Evolutionary conservation across 2,888 invertebrate genomes (phyloP).

Genomic region (Tinea semifulvella): DNA sequence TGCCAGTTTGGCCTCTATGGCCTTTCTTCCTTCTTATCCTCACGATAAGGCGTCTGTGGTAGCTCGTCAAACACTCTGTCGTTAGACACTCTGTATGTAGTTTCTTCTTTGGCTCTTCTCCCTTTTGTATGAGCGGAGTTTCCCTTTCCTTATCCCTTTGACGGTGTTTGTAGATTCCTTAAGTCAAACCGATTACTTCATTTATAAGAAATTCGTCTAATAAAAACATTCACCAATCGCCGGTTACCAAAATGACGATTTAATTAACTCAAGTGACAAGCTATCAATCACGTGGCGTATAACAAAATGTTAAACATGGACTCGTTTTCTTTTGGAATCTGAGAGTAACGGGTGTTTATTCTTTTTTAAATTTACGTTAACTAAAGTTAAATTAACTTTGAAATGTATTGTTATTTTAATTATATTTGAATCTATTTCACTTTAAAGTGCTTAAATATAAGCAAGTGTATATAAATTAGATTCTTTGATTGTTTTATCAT

Average conservation of each 20-base stretch:
- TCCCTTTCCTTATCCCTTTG: constrained; percentile 30
- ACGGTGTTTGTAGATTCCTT: constrained; percentile 52
- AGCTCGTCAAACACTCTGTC: constrained; percentile 49
- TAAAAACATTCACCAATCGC: too few relatives aligned
- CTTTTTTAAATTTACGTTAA: too few relatives aligned
- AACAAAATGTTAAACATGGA: too few relatives aligned
- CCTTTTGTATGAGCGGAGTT: constrained; percentile 50
- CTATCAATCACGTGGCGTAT: too few relatives aligned
- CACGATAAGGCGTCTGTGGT: constrained; percentile 24
- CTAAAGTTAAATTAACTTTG: constrained; percentile 5
- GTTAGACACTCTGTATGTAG: constrained; percentile 55
- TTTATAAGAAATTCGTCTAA: neutral
- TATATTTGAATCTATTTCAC: neutral
- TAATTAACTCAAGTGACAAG: too few relatives aligned
- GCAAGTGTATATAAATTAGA: too few relatives aligned
- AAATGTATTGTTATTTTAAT: neutral
- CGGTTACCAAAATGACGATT: too few relatives aligned
- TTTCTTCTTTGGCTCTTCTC: constrained; percentile 47
- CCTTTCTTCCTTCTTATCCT: constrained; percentile 6
- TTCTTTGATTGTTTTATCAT: too few relatives aligned
- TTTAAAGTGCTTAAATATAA: too few relatives aligned
- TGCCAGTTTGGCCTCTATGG: constrained; percentile 33
- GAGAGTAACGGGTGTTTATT: too few relatives aligned
- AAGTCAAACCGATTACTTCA: constrained; percentile 37
- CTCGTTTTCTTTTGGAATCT: too few relatives aligned